Base-by-base conservation (phyloP, 2,888 invertebrate genomes). In the Torymus tubicola region DNA sequence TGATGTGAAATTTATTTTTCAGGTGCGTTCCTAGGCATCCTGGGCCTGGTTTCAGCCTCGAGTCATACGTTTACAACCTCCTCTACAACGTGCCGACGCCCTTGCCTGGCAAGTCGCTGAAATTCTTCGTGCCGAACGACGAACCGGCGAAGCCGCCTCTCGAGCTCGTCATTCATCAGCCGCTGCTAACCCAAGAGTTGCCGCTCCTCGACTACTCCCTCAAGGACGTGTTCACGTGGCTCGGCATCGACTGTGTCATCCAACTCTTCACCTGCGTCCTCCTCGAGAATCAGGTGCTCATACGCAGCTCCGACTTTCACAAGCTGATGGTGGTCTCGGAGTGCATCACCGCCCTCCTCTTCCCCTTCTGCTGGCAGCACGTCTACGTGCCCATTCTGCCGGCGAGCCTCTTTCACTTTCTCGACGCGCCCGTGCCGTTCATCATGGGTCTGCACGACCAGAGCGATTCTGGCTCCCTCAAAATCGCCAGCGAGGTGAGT, bases 391-490 rank as follows among this genome's bases (percentile, higher is more conserved):
- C 99, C 50, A 84, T 99, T 88, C 92, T 99, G 86, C 99, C 99
- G 0, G 96, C 98, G 70, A 96, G 97, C 18, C 92, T 98, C 82
- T 96, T 97, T 90, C 98, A 99, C 90, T 99, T 99, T 91, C 93
- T 99, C 67, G 99, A 99, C 92, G 99, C 99, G 5, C 99, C 99
- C 0, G 99, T 99, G 74, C 99, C 99, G 55, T 99, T 98, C 91
- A 96, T 99, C 81, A 99, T 99, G 99, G 99, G 99, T 88, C 90
- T 95, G 55, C 94, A 94, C 73, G 90, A 89, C 52, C 88, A 90
- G 72, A 91, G 88, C 74, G 90, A 91, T 68, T 91, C 91, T 14
- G 90, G 91, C 67, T 88, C 90, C 81, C 86, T 91, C 42, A 91
- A 91, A 85, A 90, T 92, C 77, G 91, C 92, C 55, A 91, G 91